Percentiles rank a stretch among this genome's conserved stretches.
Evolutionary conservation across 2,113 vertebrate genomes (phyloP).

Genomic region (Athene cunicularia): DNA sequence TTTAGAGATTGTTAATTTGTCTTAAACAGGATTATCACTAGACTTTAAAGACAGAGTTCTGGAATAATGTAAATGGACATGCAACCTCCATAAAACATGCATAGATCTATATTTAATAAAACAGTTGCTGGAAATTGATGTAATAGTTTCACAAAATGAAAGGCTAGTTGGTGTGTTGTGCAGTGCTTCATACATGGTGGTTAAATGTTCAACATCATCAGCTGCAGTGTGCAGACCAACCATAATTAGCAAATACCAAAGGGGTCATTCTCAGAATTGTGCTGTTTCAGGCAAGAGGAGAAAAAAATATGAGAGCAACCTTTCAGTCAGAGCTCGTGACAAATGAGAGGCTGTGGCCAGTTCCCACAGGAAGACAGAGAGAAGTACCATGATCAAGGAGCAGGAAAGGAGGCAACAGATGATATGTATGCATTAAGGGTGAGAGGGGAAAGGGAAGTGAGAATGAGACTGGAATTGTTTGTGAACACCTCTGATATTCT

Average conservation of each 20-base stretch:
- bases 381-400: not conserved
- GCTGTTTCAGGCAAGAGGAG: not conserved
- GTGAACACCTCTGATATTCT: constrained; percentile 50
- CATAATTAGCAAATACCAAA: not conserved
- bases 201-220: not conserved
- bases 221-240: not conserved
- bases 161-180: not conserved
- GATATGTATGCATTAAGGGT: not conserved
- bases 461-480: constrained; percentile 49
- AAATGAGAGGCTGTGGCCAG: not conserved
- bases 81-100: constrained; percentile 45
- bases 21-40: constrained; percentile 26
- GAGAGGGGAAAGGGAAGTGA: constrained; percentile 14
- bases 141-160: constrained; percentile 53
- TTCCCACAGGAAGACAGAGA: constrained; percentile 16
- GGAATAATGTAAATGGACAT: constrained; percentile 47
- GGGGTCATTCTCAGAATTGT: not conserved
- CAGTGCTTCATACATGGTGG: not conserved
- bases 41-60: constrained; percentile 44
- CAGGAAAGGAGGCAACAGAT: constrained; percentile 36
- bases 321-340: not conserved
- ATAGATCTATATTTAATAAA: constrained; percentile 50
- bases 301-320: not conserved
- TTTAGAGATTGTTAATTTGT: constrained; percentile 57
- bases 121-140: constrained; percentile 42